Evolutionary conservation across 2,888 invertebrate species (phyloP).

Genomic region (Eumacrocentrus americanus): DNA sequence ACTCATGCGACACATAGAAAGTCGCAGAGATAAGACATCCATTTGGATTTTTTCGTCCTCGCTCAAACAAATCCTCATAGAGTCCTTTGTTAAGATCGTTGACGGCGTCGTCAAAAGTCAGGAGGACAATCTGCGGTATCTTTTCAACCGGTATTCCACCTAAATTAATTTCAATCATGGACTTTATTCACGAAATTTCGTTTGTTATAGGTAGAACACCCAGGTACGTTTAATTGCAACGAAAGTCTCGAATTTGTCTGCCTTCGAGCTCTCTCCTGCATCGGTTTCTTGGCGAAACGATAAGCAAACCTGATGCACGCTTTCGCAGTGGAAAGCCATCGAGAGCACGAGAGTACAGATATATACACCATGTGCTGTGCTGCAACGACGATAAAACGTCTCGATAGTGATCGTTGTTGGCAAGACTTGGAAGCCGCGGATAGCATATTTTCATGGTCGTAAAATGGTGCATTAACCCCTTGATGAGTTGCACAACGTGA

Average conservation of each 20-base stretch:
- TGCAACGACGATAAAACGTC: slow-evolving; percentile 9
- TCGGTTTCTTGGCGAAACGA: neutral
- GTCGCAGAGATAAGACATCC: slow-evolving; percentile 92
- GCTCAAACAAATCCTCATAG: slow-evolving; percentile 87
- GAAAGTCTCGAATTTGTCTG: neutral
- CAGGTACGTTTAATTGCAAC: neutral
- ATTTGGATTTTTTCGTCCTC: slow-evolving; percentile 88
- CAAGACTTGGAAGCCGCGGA: neutral
- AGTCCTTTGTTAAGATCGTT: slow-evolving; percentile 94
- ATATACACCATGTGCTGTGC: neutral
- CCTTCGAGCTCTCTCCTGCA: neutral
- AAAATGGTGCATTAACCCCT: no score
- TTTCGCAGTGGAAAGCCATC: slow-evolving; percentile 5
- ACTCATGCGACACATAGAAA: slow-evolving; percentile 98
- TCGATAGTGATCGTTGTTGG: neutral
- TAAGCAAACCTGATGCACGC: neutral
- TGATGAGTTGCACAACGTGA: neutral
- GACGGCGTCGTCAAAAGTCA: slow-evolving; percentile 94
- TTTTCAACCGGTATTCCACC: slow-evolving; percentile 81
- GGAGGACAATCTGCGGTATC: slow-evolving; percentile 87
- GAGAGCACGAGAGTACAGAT: neutral
- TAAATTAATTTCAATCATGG: slow-evolving; percentile 54
- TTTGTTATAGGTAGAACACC: no score
- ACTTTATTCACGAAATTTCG: neutral
- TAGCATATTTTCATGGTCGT: slow-evolving; percentile 8